Base-by-base conservation (phyloP, 1,140 invertebrate species). In the Drosophila biarmipes region DNA sequence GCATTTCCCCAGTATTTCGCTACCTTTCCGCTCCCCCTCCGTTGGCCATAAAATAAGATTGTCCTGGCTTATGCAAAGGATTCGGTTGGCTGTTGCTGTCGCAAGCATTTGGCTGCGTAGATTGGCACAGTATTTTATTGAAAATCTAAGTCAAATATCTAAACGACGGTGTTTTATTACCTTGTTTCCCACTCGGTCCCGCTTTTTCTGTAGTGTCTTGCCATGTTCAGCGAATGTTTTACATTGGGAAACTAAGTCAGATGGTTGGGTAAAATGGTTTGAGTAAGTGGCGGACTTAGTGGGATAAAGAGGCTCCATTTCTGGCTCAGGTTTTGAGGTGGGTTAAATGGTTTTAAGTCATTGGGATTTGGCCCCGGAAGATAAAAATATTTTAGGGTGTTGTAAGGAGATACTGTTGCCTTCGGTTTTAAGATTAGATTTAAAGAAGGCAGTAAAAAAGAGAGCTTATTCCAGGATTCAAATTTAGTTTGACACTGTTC, bases 161-260 rank as follows among this genome's bases (percentile, higher is more conserved):
- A 86, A 86, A 86, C 74, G 81, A 62, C 78, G 64, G 69, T 87
- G 81, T 87, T 86, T 86, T 86, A 86, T 86, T 86, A 86, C 81
- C 81, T 87, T 87, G 81, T 63, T 74, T 77, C 56, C 56, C 52
- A 59, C 37, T 43, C 29, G 11, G 52, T 53, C 24, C 19, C 19
- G n/a, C 34, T 61, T 8, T 15, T 27, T 38, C 45, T 29, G 17
- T 29, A 34, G 29, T 48, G 45, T 42, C 57, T 69, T 24, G 62
- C 46, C 48, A 72, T 82, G 82, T 82, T 78, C 59, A 66, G 67
- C 27, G 69, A 57, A 55, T 85, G 80, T 85, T 78, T 81, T 69
- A 74, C 72, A 74, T 74, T 19, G 7, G 29, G 31, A 57, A 61
- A 62, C 42, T 37, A 55, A 52, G 40, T 52, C 40, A 19, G 48